Conservation (phyloP, 1,140 invertebrate genomes). For the Pissodes strobi region DNA sequence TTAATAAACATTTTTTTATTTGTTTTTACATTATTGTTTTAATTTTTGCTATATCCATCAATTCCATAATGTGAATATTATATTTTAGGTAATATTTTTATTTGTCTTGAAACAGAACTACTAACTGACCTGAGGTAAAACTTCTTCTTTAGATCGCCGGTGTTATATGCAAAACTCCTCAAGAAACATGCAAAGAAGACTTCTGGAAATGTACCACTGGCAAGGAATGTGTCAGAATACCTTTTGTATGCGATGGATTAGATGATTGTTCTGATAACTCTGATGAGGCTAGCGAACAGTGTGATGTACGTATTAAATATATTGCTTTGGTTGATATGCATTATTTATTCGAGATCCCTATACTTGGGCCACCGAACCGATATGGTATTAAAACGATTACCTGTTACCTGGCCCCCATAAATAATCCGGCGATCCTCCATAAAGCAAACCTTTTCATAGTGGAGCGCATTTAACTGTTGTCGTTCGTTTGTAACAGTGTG, state of each 20-base stretch:
- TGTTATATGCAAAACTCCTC: constrained; percentile 66
- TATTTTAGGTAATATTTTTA: too few species aligned
- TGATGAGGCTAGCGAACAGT: constrained; percentile 66
- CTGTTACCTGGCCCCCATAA: too few species aligned
- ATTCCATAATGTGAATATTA: constrained; percentile 63
- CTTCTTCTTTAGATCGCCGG: constrained; percentile 65
- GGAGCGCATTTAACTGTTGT: too few species aligned
- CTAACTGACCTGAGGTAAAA: too few species aligned
- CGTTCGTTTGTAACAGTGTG: too few species aligned
- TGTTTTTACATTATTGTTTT: too few species aligned
- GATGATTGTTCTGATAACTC: constrained; percentile 71
- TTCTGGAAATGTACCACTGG: constrained; percentile 69
- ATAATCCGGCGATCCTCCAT: too few species aligned
- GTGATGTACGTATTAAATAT: constrained; percentile 60
- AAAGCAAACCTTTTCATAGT: too few species aligned
- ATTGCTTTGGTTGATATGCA: background rate
- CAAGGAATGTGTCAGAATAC: constrained; percentile 65
- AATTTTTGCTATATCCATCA: constrained; percentile 60
- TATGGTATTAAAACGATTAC: too few species aligned
- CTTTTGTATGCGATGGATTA: constrained; percentile 71
- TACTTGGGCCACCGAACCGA: too few species aligned
- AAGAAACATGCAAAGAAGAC: constrained; percentile 62
- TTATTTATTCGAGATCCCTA: background rate
- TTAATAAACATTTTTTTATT: too few species aligned
- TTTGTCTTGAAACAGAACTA: too few species aligned